These are phyloP conservation scores for Mustelus asterias DNA, from an alignment of 2,113 vertebrate species.

Conservation along the genomic window DNA sequence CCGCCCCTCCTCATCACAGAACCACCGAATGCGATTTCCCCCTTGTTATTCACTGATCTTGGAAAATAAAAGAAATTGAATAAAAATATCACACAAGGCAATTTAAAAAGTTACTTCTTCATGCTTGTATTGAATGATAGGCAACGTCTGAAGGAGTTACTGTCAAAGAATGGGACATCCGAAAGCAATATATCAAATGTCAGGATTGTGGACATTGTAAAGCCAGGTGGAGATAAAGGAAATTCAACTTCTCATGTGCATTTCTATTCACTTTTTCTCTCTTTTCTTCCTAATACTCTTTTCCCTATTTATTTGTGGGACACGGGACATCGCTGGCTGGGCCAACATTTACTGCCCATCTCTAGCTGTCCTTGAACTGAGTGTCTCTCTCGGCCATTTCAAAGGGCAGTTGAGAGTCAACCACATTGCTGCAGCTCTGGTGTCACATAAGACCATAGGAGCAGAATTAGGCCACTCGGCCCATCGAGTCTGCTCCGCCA, in stretches of 20 bases:
- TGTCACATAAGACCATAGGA: too few relatives aligned
- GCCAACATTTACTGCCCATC: too few relatives aligned
- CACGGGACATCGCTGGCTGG: too few relatives aligned
- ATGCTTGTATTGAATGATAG: neutral
- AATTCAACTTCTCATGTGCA: neutral
- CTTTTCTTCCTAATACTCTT: neutral
- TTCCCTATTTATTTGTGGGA: too few relatives aligned
- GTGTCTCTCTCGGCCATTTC: too few relatives aligned
- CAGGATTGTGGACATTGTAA: neutral
- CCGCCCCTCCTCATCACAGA: neutral
- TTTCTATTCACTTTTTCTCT: neutral
- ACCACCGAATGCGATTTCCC: neutral
- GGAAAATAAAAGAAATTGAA: neutral
- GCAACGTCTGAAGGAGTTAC: too few relatives aligned
- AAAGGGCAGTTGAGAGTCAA: too few relatives aligned
- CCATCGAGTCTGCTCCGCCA: too few relatives aligned
- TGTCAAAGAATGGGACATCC: neutral
- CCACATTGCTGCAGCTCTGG: too few relatives aligned
- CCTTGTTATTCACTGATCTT: neutral
- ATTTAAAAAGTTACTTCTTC: neutral
- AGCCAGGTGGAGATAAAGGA: neutral
- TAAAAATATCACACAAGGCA: constrained; percentile 25
- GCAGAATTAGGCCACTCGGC: too few relatives aligned
- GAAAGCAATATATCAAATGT: too few relatives aligned
- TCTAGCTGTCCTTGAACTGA: too few relatives aligned